Evolutionary conservation across 2,888 invertebrate genomes (phyloP).

Genomic region (Cotesia congregata): DNA sequence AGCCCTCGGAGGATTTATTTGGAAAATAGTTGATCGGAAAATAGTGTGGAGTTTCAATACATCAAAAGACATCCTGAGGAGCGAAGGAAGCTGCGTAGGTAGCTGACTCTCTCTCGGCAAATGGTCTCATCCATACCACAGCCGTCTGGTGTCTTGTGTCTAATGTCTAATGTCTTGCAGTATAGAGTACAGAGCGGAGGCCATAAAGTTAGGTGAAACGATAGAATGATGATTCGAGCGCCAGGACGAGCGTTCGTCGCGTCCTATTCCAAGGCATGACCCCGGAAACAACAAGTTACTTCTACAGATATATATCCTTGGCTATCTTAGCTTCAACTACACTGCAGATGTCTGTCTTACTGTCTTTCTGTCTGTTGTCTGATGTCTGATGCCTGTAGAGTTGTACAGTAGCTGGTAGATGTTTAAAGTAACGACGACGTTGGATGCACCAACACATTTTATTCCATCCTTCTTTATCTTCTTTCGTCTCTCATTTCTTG

Average conservation of each 20-base stretch:
- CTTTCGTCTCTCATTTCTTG: constrained; percentile 30
- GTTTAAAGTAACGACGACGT: not conserved
- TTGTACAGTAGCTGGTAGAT: not conserved
- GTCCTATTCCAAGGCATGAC: constrained; percentile 64
- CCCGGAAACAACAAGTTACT: constrained; percentile 60
- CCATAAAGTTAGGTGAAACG: constrained; percentile 62
- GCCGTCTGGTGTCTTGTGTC: not conserved
- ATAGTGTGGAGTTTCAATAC: not conserved
- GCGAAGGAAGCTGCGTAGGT: constrained; percentile 30
- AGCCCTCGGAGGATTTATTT: constrained; percentile 25
- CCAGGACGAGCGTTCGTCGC: constrained; percentile 36
- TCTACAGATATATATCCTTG: constrained; percentile 3
- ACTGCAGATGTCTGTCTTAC: not conserved
- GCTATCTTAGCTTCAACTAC: not conserved
- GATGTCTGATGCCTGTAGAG: constrained; percentile 1
- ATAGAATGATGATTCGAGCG: constrained; percentile 58
- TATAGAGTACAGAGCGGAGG: constrained; percentile 41
- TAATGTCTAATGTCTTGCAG: not conserved
- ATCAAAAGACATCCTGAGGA: not conserved
- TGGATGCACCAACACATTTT: not conserved
- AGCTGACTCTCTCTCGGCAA: constrained; percentile 14
- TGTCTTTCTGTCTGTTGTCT: constrained; percentile 3
- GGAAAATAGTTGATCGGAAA: not conserved
- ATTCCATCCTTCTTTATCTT: not conserved
- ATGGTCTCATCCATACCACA: not conserved